Evolutionary conservation across 92 coral and sea anemone genomes (phyloP).

Genomic region (Porites evermanni): DNA sequence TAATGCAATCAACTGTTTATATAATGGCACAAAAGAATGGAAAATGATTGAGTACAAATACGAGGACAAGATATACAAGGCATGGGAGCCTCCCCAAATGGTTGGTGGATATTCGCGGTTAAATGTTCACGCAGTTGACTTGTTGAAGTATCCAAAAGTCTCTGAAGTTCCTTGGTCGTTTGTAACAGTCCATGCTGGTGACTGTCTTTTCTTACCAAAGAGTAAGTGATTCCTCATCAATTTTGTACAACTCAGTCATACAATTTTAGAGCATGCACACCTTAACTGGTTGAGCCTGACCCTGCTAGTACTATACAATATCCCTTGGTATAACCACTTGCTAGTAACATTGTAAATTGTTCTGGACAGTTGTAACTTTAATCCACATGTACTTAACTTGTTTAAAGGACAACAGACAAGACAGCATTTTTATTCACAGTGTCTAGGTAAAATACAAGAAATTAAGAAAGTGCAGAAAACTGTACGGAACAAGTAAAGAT

Average conservation of each 20-base stretch:
- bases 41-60: conserved; percentile 92
- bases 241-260: background rate
- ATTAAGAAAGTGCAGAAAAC: no score
- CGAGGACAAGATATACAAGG: conserved; percentile 91
- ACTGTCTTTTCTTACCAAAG: conserved; percentile 91
- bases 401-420: no score
- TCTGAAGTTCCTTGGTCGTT: conserved; percentile 89
- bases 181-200: conserved; percentile 86
- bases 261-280: no score
- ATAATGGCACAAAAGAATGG: conserved; percentile 96
- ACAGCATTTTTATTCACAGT: no score
- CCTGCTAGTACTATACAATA: no score
- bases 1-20: conserved; percentile 93
- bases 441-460: no score
- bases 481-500: no score
- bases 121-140: conserved; percentile 76
- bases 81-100: conserved; percentile 93
- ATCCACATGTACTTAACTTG: no score
- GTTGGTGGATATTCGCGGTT: conserved; percentile 90
- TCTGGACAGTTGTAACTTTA: no score
- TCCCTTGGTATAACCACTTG: no score
- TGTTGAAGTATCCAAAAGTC: conserved; percentile 82
- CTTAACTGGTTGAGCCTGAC: no score
- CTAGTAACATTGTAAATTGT: no score
- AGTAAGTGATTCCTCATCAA: conserved; percentile 62